A percentile compares a stretch with the other conserved stretches of the same genome.
Evolutionary conservation across 2,888 invertebrate genomes (phyloP).

Genomic region (Drosophila pseudotalamancana): DNA sequence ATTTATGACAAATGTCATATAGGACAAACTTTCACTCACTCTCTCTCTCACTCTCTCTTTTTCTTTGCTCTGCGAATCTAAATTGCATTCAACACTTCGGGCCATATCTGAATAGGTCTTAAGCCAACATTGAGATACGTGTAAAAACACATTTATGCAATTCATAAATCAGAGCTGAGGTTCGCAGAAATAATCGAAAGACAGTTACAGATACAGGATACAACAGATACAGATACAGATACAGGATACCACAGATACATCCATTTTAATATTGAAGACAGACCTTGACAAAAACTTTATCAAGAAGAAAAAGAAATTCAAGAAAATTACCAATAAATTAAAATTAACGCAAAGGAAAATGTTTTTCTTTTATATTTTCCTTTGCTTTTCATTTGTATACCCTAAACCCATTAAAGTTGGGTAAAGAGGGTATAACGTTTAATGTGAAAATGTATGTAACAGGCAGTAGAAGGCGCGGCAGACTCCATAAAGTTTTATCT

Average conservation of each 20-base stretch:
- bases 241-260: no score
- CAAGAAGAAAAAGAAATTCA: no score
- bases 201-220: no score
- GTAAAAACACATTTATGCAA: not conserved
- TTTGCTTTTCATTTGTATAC: no score
- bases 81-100: constrained; percentile 31
- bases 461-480: no score
- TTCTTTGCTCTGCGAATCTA: not conserved
- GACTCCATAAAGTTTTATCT: no score
- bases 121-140: not conserved
- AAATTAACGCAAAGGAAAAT: not conserved
- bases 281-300: not conserved
- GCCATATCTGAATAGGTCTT: not conserved
- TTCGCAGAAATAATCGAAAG: not conserved
- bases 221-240: no score
- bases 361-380: not conserved
- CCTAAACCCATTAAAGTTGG: no score
- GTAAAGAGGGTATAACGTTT: no score
- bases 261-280: not conserved
- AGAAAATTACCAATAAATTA: not conserved
- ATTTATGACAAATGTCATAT: constrained; percentile 72
- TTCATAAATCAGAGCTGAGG: not conserved
- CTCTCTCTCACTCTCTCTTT: no score
- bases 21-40: constrained; percentile 25
- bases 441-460: no score